Base-by-base conservation (phyloP, 2,888 invertebrate species). In the Conomelus anceps region DNA sequence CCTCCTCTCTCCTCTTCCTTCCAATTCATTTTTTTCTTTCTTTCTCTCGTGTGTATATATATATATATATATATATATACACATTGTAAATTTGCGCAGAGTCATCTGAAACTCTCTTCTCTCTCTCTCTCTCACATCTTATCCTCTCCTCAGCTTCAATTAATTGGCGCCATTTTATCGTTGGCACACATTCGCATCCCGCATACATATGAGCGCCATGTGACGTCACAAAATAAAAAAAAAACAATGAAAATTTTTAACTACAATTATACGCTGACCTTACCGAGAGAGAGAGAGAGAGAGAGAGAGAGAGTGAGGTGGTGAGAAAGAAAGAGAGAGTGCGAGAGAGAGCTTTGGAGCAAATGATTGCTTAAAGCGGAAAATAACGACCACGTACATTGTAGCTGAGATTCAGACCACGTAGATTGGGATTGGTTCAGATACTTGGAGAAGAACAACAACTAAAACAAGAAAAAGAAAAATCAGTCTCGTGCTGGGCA, bases 61-160 rank as follows among this genome's bases (percentile, higher is more conserved):
- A n/a, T n/a, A n/a, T n/a, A n/a, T n/a, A n/a, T n/a, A n/a, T n/a
- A n/a, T n/a, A n/a, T n/a, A n/a, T n/a, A n/a, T n/a, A n/a, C n/a
- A n/a, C n/a, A n/a, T n/a, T n/a, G n/a, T n/a, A n/a, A n/a, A n/a
- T n/a, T n/a, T n/a, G n/a, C n/a, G n/a, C n/a, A n/a, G n/a, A n/a
- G n/a, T n/a, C n/a, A n/a, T n/a, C n/a, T n/a, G n/a, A n/a, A n/a
- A n/a, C n/a, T n/a, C n/a, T n/a, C n/a, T 90, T 90, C 90, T 89
- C 89, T 90, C 90, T 91, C 86, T 90, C 90, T 89, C 89, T 90
- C 88, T 88, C 84, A 89, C 90, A 84, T 22, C 63, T 85, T 84
- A 29, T 85, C 87, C 85, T 85, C 87, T 89, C 86, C 29, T 22
- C n/a, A n/a, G n/a, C 3, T 63, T n/a, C 63, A 63, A 63, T n/a